Percentiles rank a stretch among this genome's conserved stretches.
Evolutionary conservation across 2,797 vertebrate species (phyloP).

Genomic region (Propithecus deckenii): DNA sequence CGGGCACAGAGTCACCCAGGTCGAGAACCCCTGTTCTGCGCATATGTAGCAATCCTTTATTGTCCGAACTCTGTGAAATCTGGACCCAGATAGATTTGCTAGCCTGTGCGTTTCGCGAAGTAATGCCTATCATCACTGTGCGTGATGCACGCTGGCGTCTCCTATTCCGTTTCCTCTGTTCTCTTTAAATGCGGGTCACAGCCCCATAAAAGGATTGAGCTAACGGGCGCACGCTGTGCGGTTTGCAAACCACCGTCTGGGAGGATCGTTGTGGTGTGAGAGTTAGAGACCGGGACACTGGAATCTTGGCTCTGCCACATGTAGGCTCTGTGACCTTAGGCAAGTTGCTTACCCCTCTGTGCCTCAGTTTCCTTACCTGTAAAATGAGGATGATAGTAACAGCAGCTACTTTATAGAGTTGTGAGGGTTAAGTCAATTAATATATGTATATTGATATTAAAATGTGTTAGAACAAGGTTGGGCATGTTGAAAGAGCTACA

Average conservation of each 20-base stretch:
- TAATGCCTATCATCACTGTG: neutral
- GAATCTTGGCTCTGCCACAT: neutral
- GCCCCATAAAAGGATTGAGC: neutral
- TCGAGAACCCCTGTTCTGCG: too few relatives aligned
- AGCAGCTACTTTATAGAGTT: neutral
- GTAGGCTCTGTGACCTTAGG: neutral
- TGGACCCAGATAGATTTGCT: neutral
- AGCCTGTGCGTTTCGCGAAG: neutral
- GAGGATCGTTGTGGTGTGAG: neutral
- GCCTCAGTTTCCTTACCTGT: neutral
- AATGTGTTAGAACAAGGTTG: neutral
- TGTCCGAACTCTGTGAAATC: neutral
- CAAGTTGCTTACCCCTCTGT: neutral
- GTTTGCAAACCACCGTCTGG: rapidly evolving
- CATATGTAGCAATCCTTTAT: neutral
- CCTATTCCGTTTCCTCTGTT: neutral
- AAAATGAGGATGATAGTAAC: neutral
- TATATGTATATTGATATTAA: neutral
- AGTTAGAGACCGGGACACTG: rapidly evolving
- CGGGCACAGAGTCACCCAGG: neutral
- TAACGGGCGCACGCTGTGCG: rapidly evolving
- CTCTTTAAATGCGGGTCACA: neutral
- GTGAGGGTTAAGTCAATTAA: neutral
- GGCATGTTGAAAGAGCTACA: neutral
- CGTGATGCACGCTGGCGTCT: neutral